These are phyloP conservation scores for Enteromius argenteus DNA, from an alignment of 2,797 vertebrate species.

Conservation along the genomic window DNA sequence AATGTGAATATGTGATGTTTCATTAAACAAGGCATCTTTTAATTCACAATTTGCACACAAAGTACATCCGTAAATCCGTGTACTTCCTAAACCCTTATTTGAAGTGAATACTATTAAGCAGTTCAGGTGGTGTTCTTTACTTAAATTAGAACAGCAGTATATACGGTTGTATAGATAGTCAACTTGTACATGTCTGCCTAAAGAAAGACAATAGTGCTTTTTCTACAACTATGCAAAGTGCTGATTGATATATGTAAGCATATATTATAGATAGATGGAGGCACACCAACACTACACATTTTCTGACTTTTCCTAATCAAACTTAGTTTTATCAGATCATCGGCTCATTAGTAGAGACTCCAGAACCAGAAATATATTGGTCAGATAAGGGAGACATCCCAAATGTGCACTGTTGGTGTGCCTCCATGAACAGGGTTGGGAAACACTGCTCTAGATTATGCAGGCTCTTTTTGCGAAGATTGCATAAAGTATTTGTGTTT, in stretches of 20 bases:
- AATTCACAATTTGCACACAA: not conserved
- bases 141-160: not conserved
- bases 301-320: no score
- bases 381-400: no score
- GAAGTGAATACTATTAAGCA: not conserved
- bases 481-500: not conserved
- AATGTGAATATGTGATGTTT: not conserved
- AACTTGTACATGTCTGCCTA: not conserved
- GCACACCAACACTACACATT: no score
- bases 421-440: no score
- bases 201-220: not conserved
- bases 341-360: no score
- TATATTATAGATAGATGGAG: not conserved
- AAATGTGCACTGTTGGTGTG: no score
- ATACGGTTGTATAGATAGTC: not conserved
- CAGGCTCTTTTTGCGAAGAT: not conserved
- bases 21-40: not conserved
- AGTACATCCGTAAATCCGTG: slow-evolving; percentile 10
- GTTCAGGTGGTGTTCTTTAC: not conserved
- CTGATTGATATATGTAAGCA: not conserved
- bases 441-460: not conserved
- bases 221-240: not conserved
- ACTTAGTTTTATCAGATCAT: no score
- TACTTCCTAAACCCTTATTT: not conserved
- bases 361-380: no score